These are phyloP conservation scores for Melipona beecheii DNA, from an alignment of 2,888 invertebrate species.

Conservation along the genomic window DNA sequence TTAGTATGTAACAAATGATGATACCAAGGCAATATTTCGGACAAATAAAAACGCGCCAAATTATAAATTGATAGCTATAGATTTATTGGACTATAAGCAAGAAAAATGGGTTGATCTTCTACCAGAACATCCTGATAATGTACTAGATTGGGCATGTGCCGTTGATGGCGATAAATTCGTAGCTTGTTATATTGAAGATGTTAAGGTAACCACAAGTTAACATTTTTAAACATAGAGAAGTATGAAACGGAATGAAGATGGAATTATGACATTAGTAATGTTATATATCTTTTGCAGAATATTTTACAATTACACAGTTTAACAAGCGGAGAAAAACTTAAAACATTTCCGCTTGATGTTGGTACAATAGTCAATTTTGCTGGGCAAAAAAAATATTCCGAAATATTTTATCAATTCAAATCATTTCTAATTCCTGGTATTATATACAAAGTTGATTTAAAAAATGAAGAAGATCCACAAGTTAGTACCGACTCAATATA, in stretches of 20 bases:
- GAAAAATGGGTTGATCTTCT: conserved; percentile 94
- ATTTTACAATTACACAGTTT: conserved; percentile 92
- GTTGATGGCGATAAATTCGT: conserved; percentile 94
- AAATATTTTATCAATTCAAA: conserved; percentile 97
- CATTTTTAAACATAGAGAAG: not conserved
- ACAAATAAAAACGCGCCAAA: conserved; percentile 98
- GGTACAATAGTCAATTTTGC: conserved; percentile 94
- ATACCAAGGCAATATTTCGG: conserved; percentile 91
- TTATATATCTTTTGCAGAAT: conserved; percentile 86
- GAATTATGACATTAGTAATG: conserved; percentile 21
- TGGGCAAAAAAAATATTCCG: conserved; percentile 93
- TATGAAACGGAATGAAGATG: not conserved
- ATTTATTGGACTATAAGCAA: conserved; percentile 89
- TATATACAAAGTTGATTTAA: conserved; percentile 94
- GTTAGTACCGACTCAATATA: conserved; percentile 48
- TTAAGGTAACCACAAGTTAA: conserved; percentile 88
- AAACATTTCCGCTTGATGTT: conserved; percentile 92
- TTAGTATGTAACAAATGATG: conserved; percentile 96
- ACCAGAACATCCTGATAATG: conserved; percentile 93
- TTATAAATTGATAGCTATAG: conserved; percentile 94
- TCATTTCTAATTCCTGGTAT: conserved; percentile 96
- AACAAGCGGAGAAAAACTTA: conserved; percentile 89
- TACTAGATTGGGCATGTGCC: conserved; percentile 94
- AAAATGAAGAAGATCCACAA: conserved; percentile 85
- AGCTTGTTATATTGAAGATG: conserved; percentile 95